These are phyloP conservation scores for Diabrotica undecimpunctata DNA, from an alignment of 1,140 invertebrate genomes.

Conservation along the genomic window DNA sequence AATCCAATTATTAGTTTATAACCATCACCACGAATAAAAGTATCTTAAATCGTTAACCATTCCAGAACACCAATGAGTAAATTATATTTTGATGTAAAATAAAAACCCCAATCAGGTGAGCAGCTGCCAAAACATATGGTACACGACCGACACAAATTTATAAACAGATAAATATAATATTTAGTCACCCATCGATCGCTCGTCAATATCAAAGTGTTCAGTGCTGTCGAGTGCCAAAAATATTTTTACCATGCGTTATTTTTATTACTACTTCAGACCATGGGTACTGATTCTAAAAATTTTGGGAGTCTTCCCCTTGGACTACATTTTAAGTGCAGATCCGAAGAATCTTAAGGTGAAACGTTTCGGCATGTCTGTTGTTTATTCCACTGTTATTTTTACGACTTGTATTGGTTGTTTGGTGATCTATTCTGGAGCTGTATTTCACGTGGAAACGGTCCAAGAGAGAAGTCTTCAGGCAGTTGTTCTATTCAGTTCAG, in stretches of 20 bases:
- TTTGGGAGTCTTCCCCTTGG: constrained; percentile 25
- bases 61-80: too few relatives aligned
- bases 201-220: too few relatives aligned
- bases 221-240: too few relatives aligned
- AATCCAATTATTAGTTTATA: too few relatives aligned
- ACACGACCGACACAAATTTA: too few relatives aligned
- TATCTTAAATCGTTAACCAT: too few relatives aligned
- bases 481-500: constrained; percentile 12
- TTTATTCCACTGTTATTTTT: constrained; percentile 6
- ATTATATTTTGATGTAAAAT: too few relatives aligned
- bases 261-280: constrained; percentile 24
- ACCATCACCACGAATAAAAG: too few relatives aligned
- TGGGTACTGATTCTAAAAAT: constrained; percentile 22
- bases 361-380: background rate
- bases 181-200: too few relatives aligned
- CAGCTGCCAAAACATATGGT: too few relatives aligned
- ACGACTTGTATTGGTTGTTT: background rate
- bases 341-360: constrained; percentile 9
- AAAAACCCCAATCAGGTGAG: too few relatives aligned
- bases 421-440: background rate
- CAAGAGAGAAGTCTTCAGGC: background rate
- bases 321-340: constrained; percentile 19
- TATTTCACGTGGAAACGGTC: background rate
- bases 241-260: constrained; percentile 3
- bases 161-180: too few relatives aligned